phyloP scores from a whole-genome alignment of 2,797 vertebrate genomes.

The Lemur catta region DNA sequence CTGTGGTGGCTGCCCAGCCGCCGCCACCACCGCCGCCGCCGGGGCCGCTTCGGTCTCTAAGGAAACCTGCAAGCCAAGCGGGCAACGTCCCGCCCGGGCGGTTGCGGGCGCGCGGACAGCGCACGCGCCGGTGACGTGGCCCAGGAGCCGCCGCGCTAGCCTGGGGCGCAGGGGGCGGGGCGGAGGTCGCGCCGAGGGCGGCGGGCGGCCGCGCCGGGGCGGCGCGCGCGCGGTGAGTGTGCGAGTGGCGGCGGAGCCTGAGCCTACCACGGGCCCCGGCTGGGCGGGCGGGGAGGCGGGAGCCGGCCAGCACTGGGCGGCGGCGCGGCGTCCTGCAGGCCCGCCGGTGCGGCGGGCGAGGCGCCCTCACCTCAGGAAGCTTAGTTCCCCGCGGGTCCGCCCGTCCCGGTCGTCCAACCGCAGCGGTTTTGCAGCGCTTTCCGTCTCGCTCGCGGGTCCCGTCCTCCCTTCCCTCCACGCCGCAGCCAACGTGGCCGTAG shows the following conservation, averaged over 20 bases:
- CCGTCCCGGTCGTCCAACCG: background rate
- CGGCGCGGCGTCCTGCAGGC: background rate
- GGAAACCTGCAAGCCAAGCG: constrained; percentile 37
- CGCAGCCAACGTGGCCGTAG: background rate
- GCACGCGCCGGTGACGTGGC: constrained; percentile 55
- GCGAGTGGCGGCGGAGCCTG: background rate
- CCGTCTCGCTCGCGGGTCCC: background rate
- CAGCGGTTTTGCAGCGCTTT: background rate
- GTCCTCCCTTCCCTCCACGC: background rate
- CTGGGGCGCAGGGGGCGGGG: constrained; percentile 15
- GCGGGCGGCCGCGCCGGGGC: constrained; percentile 11
- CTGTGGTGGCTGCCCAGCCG: accelerated
- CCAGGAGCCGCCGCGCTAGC: background rate
- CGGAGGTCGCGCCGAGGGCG: background rate
- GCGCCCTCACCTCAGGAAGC: background rate
- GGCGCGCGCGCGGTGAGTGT: constrained; percentile 69
- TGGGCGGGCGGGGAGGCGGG: background rate
- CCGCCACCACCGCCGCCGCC: background rate
- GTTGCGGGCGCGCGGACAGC: background rate
- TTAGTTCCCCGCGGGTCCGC: background rate
- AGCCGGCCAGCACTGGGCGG: accelerated
- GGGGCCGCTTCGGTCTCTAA: background rate
- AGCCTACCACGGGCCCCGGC: accelerated
- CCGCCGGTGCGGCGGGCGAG: background rate
- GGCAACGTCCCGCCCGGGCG: background rate